Conservation (phyloP, 2,797 vertebrate species). For the Gymnothorax reevesii region DNA sequence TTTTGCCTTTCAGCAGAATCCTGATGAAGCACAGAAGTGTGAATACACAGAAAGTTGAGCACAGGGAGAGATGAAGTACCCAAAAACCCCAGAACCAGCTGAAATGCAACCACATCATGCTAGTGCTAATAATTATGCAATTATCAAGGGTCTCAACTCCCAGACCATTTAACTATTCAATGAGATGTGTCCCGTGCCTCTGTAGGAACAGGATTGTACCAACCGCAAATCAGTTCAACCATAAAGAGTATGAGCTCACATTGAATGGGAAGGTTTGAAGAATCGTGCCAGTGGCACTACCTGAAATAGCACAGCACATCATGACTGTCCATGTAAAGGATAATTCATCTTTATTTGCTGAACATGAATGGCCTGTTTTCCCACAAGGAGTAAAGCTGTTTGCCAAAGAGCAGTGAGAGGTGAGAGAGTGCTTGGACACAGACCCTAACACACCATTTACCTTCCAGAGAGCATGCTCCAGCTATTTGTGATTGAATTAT, state of each 20-base stretch:
- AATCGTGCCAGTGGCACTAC: conserved; percentile 9
- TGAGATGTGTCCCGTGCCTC: background rate
- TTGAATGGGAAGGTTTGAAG: background rate
- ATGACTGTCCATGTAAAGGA: background rate
- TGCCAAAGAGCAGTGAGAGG: background rate
- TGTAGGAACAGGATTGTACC: background rate
- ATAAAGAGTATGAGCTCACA: background rate
- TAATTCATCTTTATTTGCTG: background rate
- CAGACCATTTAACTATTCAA: background rate
- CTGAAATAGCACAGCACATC: background rate
- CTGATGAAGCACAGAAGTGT: conserved; percentile 27
- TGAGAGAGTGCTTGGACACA: background rate
- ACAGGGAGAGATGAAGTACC: conserved; percentile 50
- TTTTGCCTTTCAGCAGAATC: conserved; percentile 13
- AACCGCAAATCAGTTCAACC: background rate
- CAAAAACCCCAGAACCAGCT: conserved; percentile 40
- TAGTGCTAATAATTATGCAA: conserved; percentile 39
- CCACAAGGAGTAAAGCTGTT: conserved; percentile 25
- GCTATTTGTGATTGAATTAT: background rate
- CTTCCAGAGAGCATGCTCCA: background rate
- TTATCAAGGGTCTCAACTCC: conserved; percentile 11
- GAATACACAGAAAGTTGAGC: conserved; percentile 35
- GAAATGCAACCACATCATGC: conserved; percentile 56
- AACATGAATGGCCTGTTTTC: background rate
- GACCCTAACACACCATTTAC: conserved; percentile 22